Conservation (phyloP, 1,140 invertebrate genomes). For the Zaprionus gabonicus region DNA sequence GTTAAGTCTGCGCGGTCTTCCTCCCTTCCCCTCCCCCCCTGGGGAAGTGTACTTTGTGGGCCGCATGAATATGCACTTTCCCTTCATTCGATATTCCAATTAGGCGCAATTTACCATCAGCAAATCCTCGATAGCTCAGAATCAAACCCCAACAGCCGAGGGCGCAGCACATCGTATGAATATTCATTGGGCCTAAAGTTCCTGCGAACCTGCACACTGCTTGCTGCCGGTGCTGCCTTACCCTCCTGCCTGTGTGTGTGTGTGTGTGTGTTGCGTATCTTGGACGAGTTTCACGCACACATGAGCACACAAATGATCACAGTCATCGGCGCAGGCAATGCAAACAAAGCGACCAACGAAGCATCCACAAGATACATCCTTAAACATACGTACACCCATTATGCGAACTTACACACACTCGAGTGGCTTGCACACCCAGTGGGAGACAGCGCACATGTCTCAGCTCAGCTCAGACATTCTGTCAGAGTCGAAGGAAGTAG, state of each 20-base stretch:
- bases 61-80: background rate
- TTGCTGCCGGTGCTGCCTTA: background rate
- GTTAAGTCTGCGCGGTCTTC: background rate
- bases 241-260: background rate
- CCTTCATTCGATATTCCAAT: constrained; percentile 20
- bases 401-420: background rate
- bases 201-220: background rate
- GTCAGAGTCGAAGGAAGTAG: background rate
- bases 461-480: background rate
- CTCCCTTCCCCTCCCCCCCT: background rate
- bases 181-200: background rate
- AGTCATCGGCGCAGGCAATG: constrained; percentile 46
- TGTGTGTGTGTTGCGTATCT: constrained; percentile 22
- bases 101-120: constrained; percentile 3
- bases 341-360: constrained; percentile 47
- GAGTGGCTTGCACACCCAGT: background rate
- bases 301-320: constrained; percentile 53
- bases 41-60: background rate
- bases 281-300: constrained; percentile 45
- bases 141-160: background rate
- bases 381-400: constrained; percentile 31
- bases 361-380: constrained; percentile 41
- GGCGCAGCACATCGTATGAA: background rate
- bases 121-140: constrained; percentile 3
- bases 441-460: background rate